These are phyloP conservation scores for Amblyornis subalaris DNA, from an alignment of 2,113 vertebrate species.

Conservation along the genomic window DNA sequence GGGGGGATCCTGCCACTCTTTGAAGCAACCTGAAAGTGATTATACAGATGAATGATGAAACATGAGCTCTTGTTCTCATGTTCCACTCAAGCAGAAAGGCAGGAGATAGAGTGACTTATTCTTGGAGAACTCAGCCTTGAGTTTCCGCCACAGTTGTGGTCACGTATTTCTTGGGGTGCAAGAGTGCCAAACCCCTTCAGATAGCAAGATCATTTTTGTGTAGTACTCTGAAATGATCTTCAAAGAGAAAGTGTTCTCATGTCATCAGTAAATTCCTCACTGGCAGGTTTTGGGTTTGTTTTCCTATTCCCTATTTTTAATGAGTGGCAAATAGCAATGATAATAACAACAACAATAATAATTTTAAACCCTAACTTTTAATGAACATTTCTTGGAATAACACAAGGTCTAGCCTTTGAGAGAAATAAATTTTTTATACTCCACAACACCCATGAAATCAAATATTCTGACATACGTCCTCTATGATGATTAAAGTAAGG, in stretches of 20 bases:
- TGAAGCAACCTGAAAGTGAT: conserved; percentile 11
- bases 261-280: not conserved
- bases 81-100: not conserved
- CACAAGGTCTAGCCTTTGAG: not conserved
- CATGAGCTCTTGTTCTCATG: not conserved
- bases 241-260: not conserved
- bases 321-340: not conserved
- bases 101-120: not conserved
- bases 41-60: conserved; percentile 1
- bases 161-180: not conserved
- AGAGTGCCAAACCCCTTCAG: not conserved
- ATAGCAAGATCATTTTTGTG: not conserved
- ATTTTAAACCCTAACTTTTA: not conserved
- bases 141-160: not conserved
- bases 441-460: not conserved
- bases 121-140: not conserved
- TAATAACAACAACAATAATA: not conserved
- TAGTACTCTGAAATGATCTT: not conserved
- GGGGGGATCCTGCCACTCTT: not conserved
- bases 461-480: not conserved
- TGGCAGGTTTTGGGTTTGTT: not conserved
- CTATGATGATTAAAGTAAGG: not conserved
- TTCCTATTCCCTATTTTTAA: not conserved
- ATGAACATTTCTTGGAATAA: not conserved
- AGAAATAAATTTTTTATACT: not conserved